A percentile compares a stretch with the other conserved stretches of the same genome.
Conservation (phyloP, 2,113 vertebrate genomes). For the Cinclus cinclus region DNA sequence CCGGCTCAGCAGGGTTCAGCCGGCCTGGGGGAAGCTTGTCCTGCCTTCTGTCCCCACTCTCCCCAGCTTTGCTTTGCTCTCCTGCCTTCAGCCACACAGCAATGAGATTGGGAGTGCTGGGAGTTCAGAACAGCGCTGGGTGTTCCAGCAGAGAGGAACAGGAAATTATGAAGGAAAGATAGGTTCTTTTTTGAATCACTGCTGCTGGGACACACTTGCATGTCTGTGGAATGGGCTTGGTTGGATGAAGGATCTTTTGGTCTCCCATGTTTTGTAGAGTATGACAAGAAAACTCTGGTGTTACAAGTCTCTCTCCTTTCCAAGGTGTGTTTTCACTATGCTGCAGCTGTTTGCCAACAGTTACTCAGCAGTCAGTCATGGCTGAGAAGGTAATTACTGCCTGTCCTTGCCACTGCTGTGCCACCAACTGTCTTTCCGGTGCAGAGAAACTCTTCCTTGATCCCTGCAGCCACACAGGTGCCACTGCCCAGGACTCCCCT, state of each 20-base stretch:
- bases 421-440: neutral
- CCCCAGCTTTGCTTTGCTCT: neutral
- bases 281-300: neutral
- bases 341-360: neutral
- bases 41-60: neutral
- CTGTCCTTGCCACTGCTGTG: neutral
- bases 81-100: neutral
- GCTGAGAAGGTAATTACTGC: neutral
- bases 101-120: neutral
- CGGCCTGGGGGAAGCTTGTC: too few species aligned
- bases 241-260: neutral
- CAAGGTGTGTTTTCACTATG: neutral
- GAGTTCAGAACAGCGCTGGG: neutral
- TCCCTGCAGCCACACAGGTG: neutral
- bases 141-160: neutral
- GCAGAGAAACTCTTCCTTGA: neutral
- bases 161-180: neutral
- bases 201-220: neutral
- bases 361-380: neutral
- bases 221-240: fast-evolving
- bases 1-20: too few species aligned
- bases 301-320: neutral
- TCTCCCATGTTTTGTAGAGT: neutral
- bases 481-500: fast-evolving
- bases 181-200: neutral